phyloP scores from a whole-genome alignment of 2,113 vertebrate genomes.

The Nothobranchius furzeri region DNA sequence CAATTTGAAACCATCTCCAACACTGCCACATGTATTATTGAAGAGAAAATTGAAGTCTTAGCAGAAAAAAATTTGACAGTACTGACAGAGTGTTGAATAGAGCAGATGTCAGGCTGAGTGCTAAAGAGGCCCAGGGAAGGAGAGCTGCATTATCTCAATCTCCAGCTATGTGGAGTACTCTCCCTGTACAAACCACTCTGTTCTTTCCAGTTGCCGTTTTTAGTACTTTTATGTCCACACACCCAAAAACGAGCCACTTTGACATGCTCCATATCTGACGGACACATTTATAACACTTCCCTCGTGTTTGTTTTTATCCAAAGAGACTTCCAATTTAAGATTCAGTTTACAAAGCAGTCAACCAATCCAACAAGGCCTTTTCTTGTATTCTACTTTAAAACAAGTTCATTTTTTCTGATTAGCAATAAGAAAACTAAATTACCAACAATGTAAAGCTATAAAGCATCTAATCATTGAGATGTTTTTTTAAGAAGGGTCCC shows the following conservation, averaged over 20 bases:
- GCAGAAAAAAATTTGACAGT: slow-evolving; percentile 32
- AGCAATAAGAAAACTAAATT: not conserved
- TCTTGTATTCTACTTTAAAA: not conserved
- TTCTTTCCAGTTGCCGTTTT: slow-evolving; percentile 3
- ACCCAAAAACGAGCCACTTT: not conserved
- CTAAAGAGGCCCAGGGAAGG: slow-evolving; percentile 72
- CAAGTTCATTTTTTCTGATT: not conserved
- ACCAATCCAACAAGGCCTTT: too few species aligned
- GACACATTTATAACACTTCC: too few species aligned
- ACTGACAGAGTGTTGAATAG: slow-evolving; percentile 48
- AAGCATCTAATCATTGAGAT: not conserved
- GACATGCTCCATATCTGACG: not conserved
- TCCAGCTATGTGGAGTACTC: slow-evolving; percentile 62
- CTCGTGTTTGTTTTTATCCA: too few species aligned
- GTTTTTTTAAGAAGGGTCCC: not conserved
- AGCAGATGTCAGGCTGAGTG: slow-evolving; percentile 72
- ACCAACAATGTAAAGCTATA: not conserved
- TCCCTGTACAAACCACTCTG: slow-evolving; percentile 17
- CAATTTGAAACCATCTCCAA: slow-evolving; percentile 18
- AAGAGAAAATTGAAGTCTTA: slow-evolving; percentile 22
- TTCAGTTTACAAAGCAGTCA: too few species aligned
- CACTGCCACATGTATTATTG: slow-evolving; percentile 27
- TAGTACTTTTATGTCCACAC: not conserved
- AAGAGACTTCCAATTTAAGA: too few species aligned
- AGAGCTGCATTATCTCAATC: slow-evolving; percentile 76